Base-by-base conservation (phyloP, 2,888 invertebrate species). In the Lycaena phlaeas region DNA sequence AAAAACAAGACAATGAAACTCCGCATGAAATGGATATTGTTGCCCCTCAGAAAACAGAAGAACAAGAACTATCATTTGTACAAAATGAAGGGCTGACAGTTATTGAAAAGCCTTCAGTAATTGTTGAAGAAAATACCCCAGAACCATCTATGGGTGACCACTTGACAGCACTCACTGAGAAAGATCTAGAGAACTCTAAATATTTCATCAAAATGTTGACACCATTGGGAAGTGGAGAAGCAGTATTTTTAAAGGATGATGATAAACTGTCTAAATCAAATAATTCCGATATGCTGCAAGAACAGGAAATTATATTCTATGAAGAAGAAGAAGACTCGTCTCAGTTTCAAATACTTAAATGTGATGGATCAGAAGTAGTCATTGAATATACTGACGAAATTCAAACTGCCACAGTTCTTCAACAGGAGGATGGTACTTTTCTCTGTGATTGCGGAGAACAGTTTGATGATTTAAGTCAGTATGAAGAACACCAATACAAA, bases 331-430 rank as follows among this genome's bases (percentile, higher is more conserved):
- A 82, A 49, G 79, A 81, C 5, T 45, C 68, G 15, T 75, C 77
- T 6, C 78, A 82, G 42, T 75, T 75, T 39, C 77, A 82, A 55
- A 75, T 84, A 30, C 48, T 85, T 0, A 84, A 82, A 49, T 78
- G 74, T 56, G 79, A 84, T 46, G 81, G 75, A 0, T 73, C 75
- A 1, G 82, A 85, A 47, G 49, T 84, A 11, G 74, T 85, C 0
- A 84, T 85, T 40, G 79, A 84, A 50, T 85, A 85, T 57, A 68
- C 76, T 2, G 81, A 81, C 52, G 84, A 78, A 5, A 68, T 68
- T 27, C 65, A 78, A 55, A 69, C 78, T 27, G 66, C 78, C 14
- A 75, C 77, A 2, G 71, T 78, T 4, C 49, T 79, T 6, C 77
- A 79, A 48, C 76, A 81, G 49, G 75, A 75, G 27, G 76, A 82